These are phyloP conservation scores for Drosophila multiciliata DNA, from an alignment of 2,888 invertebrate species.

Conservation along the genomic window DNA sequence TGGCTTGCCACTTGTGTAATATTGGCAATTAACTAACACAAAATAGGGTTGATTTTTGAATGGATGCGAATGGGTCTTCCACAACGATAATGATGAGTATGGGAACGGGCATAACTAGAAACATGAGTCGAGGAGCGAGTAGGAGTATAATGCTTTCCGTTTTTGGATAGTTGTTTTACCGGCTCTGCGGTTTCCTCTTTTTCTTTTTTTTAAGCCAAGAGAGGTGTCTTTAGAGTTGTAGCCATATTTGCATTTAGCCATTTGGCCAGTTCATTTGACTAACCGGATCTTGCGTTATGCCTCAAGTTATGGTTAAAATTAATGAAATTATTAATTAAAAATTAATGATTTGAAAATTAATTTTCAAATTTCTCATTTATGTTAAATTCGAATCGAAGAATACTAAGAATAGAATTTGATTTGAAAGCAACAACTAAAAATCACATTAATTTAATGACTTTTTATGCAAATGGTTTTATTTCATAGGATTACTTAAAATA, in stretches of 20 bases:
- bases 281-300: slow-evolving; percentile 14
- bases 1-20: slow-evolving; percentile 75
- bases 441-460: background rate
- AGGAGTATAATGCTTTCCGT: slow-evolving; percentile 17
- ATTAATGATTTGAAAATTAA: background rate
- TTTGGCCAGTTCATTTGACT: slow-evolving; percentile 17
- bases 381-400: slow-evolving; percentile 1
- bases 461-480: background rate
- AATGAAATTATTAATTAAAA: background rate
- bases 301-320: background rate
- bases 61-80: slow-evolving; percentile 48
- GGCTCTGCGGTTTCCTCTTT: slow-evolving; percentile 22
- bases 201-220: background rate
- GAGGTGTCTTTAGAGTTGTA: slow-evolving; percentile 9
- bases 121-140: slow-evolving; percentile 3
- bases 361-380: slow-evolving; percentile 47
- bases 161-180: slow-evolving; percentile 39
- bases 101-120: slow-evolving; percentile 9
- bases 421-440: background rate
- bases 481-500: background rate
- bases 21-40: slow-evolving; percentile 76
- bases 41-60: slow-evolving; percentile 79
- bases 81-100: slow-evolving; percentile 37
- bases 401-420: background rate
- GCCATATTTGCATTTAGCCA: slow-evolving; percentile 11